Evolutionary conservation across 1,140 invertebrate genomes (phyloP).

Genomic region (Octopus bimaculoides): DNA sequence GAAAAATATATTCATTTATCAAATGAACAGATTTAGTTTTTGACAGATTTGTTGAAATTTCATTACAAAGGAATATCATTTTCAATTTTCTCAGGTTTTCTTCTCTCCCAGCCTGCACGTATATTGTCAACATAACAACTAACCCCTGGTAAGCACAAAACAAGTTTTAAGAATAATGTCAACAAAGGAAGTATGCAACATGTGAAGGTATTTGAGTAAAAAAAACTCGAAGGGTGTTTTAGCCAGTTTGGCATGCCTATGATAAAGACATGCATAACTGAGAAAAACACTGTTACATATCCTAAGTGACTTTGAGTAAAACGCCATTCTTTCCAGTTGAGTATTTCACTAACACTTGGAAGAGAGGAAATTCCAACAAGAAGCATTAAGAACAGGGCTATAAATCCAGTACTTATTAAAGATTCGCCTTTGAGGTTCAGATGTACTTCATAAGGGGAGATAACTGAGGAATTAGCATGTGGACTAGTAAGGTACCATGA

Average conservation of each 20-base stretch:
- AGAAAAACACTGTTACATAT: constrained; percentile 37
- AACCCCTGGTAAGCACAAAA: constrained; percentile 33
- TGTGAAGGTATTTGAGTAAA: constrained; percentile 39
- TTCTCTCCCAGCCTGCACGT: constrained; percentile 41
- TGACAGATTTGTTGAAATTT: too few species aligned
- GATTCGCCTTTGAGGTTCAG: constrained; percentile 40
- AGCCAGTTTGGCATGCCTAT: constrained; percentile 42
- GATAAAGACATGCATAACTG: constrained; percentile 38
- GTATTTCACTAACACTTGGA: constrained; percentile 38
- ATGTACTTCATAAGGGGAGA: constrained; percentile 22
- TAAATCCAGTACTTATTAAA: constrained; percentile 39
- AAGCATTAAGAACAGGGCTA: constrained; percentile 39
- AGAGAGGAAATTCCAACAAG: constrained; percentile 45
- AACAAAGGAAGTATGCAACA: constrained; percentile 38
- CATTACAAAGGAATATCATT: background rate
- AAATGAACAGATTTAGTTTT: too few species aligned
- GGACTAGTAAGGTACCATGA: constrained; percentile 47
- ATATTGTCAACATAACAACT: constrained; percentile 34
- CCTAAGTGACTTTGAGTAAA: constrained; percentile 48
- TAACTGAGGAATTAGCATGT: constrained; percentile 23
- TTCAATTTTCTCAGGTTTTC: background rate
- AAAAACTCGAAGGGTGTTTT: constrained; percentile 20
- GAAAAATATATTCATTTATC: too few species aligned
- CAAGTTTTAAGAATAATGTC: constrained; percentile 36
- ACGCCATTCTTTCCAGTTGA: constrained; percentile 53